phyloP scores from a whole-genome alignment of 2,113 vertebrate genomes.

The Neopipo cinnamomea region DNA sequence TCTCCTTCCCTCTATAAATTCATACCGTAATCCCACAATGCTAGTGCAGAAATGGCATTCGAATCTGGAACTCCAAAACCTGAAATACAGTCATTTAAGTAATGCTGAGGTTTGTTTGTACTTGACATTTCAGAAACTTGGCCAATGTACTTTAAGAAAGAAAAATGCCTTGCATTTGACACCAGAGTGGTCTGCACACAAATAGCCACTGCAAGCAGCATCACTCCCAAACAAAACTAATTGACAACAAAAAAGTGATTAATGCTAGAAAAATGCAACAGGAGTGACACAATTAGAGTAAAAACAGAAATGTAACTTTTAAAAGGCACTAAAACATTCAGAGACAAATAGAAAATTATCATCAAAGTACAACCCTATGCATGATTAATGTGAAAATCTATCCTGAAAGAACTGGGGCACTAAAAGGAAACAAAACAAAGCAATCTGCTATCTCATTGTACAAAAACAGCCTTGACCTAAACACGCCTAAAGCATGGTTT shows the following conservation, averaged over 20 bases:
- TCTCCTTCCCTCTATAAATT: not conserved
- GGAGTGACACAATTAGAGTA: not conserved
- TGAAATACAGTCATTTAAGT: not conserved
- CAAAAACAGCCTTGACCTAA: not conserved
- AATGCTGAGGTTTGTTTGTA: not conserved
- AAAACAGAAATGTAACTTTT: not conserved
- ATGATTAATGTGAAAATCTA: not conserved
- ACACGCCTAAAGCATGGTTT: not conserved
- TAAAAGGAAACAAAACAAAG: not conserved
- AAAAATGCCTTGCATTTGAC: not conserved
- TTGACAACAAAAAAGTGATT: not conserved
- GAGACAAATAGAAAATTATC: not conserved
- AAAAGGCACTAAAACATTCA: not conserved
- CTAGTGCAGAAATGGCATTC: not conserved
- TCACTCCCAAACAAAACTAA: not conserved
- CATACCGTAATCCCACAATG: not conserved
- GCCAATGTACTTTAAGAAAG: not conserved
- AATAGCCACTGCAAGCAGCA: not conserved
- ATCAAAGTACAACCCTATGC: not conserved
- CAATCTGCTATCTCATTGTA: not conserved
- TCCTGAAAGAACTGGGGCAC: slow-evolving; percentile 1
- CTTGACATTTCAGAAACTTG: not conserved
- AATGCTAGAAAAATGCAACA: not conserved
- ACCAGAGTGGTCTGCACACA: not conserved
- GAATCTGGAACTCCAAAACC: not conserved